Evolutionary conservation across 2,888 invertebrate genomes (phyloP).

Genomic region (Chloroclysta siterata): DNA sequence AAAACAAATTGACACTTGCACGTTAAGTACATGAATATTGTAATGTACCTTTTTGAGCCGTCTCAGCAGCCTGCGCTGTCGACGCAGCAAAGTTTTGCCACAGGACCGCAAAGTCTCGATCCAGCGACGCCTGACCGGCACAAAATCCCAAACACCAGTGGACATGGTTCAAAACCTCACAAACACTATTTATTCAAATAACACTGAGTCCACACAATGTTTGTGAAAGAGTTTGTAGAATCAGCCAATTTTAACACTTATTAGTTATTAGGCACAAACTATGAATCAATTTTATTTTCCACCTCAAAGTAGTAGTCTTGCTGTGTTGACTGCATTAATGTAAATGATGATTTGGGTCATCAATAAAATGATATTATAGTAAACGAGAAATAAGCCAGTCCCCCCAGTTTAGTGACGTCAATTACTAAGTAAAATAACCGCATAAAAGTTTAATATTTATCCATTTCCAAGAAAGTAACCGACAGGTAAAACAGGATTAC

Average conservation of each 20-base stretch:
- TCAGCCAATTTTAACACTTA: not conserved
- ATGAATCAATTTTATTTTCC: not conserved
- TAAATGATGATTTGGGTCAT: slow-evolving; percentile 15
- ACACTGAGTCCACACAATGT: slow-evolving; percentile 12
- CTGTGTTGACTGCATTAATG: slow-evolving; percentile 16
- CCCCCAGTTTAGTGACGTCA: not conserved
- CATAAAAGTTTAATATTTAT: slow-evolving; percentile 13
- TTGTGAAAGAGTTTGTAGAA: not conserved
- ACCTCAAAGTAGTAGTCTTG: slow-evolving; percentile 2
- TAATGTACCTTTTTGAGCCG: slow-evolving; percentile 76
- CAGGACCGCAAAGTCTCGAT: slow-evolving; percentile 78
- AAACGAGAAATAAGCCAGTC: not conserved
- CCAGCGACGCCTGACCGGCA: slow-evolving; percentile 76
- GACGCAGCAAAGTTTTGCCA: slow-evolving; percentile 77
- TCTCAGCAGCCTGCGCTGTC: slow-evolving; percentile 74
- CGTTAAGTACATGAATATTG: not conserved
- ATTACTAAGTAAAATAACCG: slow-evolving; percentile 8
- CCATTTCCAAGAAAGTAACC: slow-evolving; percentile 3
- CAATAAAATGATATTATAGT: slow-evolving; percentile 12
- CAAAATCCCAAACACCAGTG: slow-evolving; percentile 71
- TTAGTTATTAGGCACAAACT: not conserved
- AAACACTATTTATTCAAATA: slow-evolving; percentile 20
- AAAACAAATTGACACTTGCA: not conserved
- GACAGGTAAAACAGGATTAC: slow-evolving; percentile 5
- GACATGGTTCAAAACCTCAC: slow-evolving; percentile 64